Percentiles rank a stretch among this genome's conserved stretches.
These are phyloP conservation scores for Nomada goodeniana DNA, from an alignment of 2,888 invertebrate species.

Conservation along the genomic window DNA sequence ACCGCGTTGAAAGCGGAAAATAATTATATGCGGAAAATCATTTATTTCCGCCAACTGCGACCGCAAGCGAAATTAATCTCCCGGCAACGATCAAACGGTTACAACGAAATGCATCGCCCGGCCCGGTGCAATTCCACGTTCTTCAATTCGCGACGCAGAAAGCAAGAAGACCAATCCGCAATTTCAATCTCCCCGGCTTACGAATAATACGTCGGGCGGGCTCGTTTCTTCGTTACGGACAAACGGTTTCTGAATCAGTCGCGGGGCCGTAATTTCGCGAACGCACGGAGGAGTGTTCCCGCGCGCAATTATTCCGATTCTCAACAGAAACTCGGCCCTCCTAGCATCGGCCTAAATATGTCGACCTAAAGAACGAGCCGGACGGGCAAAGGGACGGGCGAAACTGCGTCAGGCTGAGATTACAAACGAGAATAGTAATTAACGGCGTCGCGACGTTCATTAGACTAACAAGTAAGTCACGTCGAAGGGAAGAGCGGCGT, in stretches of 20 bases:
- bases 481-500: constrained; percentile 48
- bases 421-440: constrained; percentile 71
- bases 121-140: background rate
- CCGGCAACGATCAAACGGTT: no score
- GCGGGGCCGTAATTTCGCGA: constrained; percentile 2
- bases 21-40: background rate
- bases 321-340: background rate
- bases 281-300: background rate
- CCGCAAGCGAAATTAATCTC: no score
- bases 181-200: background rate
- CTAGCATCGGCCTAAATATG: constrained; percentile 34
- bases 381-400: constrained; percentile 3
- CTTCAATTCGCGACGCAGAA: background rate
- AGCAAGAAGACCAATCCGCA: background rate
- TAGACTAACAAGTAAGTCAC: constrained; percentile 63
- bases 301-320: constrained; percentile 27
- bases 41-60: background rate
- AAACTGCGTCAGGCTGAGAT: constrained; percentile 16
- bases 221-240: background rate
- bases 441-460: constrained; percentile 73
- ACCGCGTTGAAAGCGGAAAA: no score
- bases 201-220: background rate
- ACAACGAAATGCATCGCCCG: no score
- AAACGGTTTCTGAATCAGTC: constrained; percentile 9
- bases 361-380: constrained; percentile 23